Percentiles rank a stretch among this genome's conserved stretches.
These are phyloP conservation scores for Anarsia innoxiella DNA, from an alignment of 2,888 invertebrate genomes.

Conservation along the genomic window DNA sequence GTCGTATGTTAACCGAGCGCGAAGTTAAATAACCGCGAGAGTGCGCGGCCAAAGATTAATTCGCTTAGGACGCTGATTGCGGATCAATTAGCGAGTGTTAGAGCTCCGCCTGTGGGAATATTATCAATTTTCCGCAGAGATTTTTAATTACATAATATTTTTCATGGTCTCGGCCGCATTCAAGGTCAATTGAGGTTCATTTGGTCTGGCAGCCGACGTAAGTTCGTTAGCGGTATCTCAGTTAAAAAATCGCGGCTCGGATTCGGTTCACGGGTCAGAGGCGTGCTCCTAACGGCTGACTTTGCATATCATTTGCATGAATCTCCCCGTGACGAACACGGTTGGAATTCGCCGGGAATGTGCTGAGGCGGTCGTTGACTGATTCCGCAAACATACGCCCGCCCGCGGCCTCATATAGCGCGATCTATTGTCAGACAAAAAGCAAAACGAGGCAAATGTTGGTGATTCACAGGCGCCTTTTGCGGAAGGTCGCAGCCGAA, in stretches of 20 bases:
- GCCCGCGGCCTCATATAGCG: conserved; percentile 26
- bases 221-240: conserved; percentile 23
- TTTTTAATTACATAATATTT: conserved; percentile 35
- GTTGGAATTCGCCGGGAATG: conserved; percentile 47
- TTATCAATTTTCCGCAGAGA: conserved; percentile 42
- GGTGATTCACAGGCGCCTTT: conserved; percentile 54
- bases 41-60: conserved; percentile 27
- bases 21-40: conserved; percentile 44
- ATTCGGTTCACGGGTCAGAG: conserved; percentile 27
- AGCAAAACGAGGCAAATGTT: conserved; percentile 42
- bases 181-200: too few species aligned
- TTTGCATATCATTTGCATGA: conserved; percentile 57
- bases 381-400: conserved; percentile 45
- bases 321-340: conserved; percentile 50
- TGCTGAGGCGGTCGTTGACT: conserved; percentile 49
- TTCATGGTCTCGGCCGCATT: conserved; percentile 29
- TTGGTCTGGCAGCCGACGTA: conserved; percentile 18
- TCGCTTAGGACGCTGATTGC: conserved; percentile 35
- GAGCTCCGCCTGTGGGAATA: conserved; percentile 31
- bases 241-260: conserved; percentile 27
- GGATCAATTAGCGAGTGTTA: conserved; percentile 36
- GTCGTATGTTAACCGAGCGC: conserved; percentile 41
- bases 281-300: conserved; percentile 39
- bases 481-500: conserved; percentile 47
- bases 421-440: conserved; percentile 41